These are phyloP conservation scores for Opisthocomus hoazin DNA, from an alignment of 2,113 vertebrate species.

Conservation along the genomic window DNA sequence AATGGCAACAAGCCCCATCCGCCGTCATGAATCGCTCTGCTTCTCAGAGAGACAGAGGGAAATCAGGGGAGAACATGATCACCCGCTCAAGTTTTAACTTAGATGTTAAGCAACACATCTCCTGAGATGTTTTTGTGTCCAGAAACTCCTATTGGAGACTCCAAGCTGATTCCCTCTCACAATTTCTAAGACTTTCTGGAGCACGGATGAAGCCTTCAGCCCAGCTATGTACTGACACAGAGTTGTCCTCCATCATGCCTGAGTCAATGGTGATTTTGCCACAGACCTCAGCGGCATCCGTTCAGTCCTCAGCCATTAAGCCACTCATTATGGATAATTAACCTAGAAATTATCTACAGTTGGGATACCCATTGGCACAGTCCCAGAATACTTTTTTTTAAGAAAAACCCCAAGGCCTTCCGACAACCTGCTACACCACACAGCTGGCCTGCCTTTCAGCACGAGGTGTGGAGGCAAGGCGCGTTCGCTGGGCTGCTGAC, in stretches of 20 bases:
- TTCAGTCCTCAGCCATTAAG: background rate
- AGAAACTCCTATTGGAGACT: background rate
- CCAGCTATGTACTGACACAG: background rate
- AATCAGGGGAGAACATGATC: background rate
- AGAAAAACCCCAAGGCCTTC: background rate
- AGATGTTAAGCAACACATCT: background rate
- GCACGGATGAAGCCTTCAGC: background rate
- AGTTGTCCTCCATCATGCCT: too few species aligned
- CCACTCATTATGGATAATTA: background rate
- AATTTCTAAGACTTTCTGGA: background rate
- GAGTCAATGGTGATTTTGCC: too few species aligned
- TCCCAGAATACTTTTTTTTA: background rate
- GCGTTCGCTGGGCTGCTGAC: accelerated
- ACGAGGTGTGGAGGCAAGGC: background rate
- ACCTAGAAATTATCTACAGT: background rate
- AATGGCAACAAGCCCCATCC: accelerated
- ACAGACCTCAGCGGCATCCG: background rate
- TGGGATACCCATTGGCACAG: background rate
- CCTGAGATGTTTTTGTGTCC: background rate
- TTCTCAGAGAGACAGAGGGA: background rate
- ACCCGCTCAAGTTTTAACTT: background rate
- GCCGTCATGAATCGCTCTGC: background rate
- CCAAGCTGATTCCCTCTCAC: background rate
- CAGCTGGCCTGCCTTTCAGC: background rate
- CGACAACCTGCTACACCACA: background rate